phyloP scores from a whole-genome alignment of 2,113 vertebrate species.

The Aptenodytes patagonicus region DNA sequence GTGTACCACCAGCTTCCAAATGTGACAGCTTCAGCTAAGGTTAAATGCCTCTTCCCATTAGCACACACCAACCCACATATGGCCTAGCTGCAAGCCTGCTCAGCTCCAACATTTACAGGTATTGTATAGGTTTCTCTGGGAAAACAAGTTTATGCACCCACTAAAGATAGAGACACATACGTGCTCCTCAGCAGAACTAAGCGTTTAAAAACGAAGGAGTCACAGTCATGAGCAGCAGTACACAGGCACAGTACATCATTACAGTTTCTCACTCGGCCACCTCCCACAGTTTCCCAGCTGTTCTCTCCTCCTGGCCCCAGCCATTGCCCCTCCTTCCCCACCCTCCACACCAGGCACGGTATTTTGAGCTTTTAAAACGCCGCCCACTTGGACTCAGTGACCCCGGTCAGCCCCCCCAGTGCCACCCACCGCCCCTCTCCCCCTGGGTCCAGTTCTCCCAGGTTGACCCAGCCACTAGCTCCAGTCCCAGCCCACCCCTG shows the following conservation, averaged over 20 bases:
- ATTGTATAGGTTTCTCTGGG: not conserved
- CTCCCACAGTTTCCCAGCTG: not conserved
- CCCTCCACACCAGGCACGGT: not conserved
- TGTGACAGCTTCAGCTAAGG: not conserved
- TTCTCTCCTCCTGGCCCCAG: not conserved
- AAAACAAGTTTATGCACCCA: not conserved
- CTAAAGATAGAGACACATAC: not conserved
- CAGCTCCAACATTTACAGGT: not conserved
- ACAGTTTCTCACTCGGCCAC: not conserved
- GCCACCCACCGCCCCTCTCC: not conserved
- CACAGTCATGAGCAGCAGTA: not conserved
- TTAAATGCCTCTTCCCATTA: not conserved
- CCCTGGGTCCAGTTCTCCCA: not conserved
- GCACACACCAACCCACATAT: accelerated
- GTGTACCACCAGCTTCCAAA: not conserved
- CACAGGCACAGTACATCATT: not conserved
- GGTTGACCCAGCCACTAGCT: not conserved
- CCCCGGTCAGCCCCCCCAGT: accelerated
- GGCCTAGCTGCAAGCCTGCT: not conserved
- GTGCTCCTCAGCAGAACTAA: not conserved
- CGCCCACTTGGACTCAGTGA: accelerated
- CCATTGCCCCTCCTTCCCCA: not conserved
- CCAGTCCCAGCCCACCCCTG: not conserved
- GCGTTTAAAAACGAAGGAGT: not conserved
- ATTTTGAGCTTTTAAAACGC: not conserved